phyloP scores from a whole-genome alignment of 2,113 vertebrate species.

The Silurus asotus region DNA sequence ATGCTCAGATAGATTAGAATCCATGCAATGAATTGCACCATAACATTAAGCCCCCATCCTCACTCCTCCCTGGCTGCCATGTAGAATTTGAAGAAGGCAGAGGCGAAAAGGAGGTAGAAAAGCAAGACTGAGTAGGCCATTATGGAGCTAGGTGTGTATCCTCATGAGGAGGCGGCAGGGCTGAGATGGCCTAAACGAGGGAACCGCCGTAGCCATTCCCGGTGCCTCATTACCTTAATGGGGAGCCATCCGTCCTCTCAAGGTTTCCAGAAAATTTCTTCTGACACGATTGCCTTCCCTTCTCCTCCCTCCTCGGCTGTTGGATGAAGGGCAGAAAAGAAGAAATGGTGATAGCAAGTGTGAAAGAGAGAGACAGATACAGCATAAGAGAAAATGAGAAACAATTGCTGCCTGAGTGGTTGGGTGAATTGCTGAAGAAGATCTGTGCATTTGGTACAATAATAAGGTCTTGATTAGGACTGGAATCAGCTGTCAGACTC shows the following conservation, averaged over 20 bases:
- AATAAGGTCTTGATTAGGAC: conserved; percentile 68
- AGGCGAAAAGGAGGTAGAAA: conserved; percentile 62
- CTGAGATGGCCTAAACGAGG: conserved; percentile 76
- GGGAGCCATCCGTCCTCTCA: conserved; percentile 75
- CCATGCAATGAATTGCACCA: conserved; percentile 34
- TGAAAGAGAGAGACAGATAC: conserved; percentile 38
- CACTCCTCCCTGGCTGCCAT: conserved; percentile 26
- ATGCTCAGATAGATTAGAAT: conserved; percentile 31
- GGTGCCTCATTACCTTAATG: conserved; percentile 80
- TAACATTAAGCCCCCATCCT: conserved; percentile 7
- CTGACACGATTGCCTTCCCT: conserved; percentile 65
- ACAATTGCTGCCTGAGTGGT: conserved; percentile 51
- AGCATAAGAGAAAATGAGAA: conserved; percentile 38
- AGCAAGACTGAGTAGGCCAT: conserved; percentile 76
- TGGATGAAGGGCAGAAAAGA: conserved; percentile 39
- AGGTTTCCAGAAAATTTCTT: conserved; percentile 72
- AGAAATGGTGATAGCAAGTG: conserved; percentile 22
- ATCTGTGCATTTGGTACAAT: conserved; percentile 65
- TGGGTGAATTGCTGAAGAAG: conserved; percentile 60
- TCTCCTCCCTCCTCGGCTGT: conserved; percentile 54
- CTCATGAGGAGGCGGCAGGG: conserved; percentile 65
- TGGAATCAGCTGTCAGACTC: conserved; percentile 63
- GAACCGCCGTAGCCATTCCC: conserved; percentile 70
- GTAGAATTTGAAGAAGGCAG: conserved; percentile 60
- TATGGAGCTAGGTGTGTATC: conserved; percentile 70